Percentiles rank a stretch among this genome's conserved stretches.
Conservation (phyloP, 2,888 invertebrate genomes). For the Timema podura region DNA sequence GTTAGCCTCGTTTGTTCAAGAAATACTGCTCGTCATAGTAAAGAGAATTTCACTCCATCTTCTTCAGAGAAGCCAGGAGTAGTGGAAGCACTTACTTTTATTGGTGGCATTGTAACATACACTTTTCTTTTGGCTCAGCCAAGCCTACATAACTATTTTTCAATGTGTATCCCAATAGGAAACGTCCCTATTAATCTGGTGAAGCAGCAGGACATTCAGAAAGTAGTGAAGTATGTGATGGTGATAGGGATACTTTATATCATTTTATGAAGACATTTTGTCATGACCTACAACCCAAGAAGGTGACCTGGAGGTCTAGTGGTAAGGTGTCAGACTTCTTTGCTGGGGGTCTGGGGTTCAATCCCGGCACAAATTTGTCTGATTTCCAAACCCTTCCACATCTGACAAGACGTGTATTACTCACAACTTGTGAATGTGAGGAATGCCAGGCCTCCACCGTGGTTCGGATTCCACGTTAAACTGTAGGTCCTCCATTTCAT, state of each 20-base stretch:
- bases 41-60: not conserved
- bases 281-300: not conserved
- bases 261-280: slow-evolving; percentile 12
- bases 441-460: too few species aligned
- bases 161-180: not conserved
- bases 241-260: not conserved
- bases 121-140: not conserved
- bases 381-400: too few species aligned
- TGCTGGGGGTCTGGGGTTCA: too few species aligned
- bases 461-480: too few species aligned
- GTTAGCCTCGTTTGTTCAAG: not conserved
- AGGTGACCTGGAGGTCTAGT: not conserved
- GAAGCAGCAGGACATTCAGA: slow-evolving; percentile 1
- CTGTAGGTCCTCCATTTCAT: too few species aligned
- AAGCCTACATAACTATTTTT: not conserved
- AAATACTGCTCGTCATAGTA: not conserved
- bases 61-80: not conserved
- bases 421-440: too few species aligned
- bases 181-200: not conserved
- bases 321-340: too few species aligned
- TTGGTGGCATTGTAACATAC: not conserved
- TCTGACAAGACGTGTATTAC: too few species aligned
- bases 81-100: not conserved
- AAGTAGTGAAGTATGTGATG: not conserved
- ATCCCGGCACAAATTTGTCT: too few species aligned